Evolutionary conservation across 2,113 vertebrate genomes (phyloP), one percentile per base, ranked within the genome.

Genomic region (Hemiprocne comata): DNA sequence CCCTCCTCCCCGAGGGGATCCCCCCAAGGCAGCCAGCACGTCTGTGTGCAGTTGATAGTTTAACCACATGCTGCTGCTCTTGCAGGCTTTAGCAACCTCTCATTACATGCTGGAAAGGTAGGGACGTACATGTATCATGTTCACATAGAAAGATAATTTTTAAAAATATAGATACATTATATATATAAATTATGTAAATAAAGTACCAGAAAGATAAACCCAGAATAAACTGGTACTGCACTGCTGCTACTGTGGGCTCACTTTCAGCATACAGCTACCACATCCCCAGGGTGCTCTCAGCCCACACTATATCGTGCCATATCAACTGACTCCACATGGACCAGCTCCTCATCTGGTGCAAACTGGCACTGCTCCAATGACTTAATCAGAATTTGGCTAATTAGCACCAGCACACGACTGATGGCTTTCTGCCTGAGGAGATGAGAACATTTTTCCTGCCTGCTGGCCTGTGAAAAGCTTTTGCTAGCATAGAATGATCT

Each of bases 381-480:
- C 87, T 95, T 91, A 57, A 96, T 95, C 94, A 89, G 84, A 82
- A 69, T 85, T 85, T 21, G 21, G 53, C 84, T 96, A 91, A 95
- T 95, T 94, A 95, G 60, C 78, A 85, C 28, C 64, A 90, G 93
- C 85, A 88, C 75, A 90, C 2, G 0, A 86, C 55, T 74, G 85
- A 93, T 64, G 87, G 78, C 60, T 94, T 93, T 94, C 93, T 87
- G 91, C 91, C 93, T 71, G 86, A 90, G 71, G 85, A 75, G 73
- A 91, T 28, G 55, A 2, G 58, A 91, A 60, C 21, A 2, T 66
- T 93, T 91, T 94, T 83, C 87, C 89, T 87, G 91, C 85, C 91
- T 94, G 85, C 87, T 94, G 91, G 95, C 87, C 78, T 67, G 81
- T 85, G 77, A 96, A 74, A 93, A 93, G 89, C 89, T 95, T 85